Evolutionary conservation across 1,140 invertebrate species (phyloP).

Genomic region (Saccostrea echinata): DNA sequence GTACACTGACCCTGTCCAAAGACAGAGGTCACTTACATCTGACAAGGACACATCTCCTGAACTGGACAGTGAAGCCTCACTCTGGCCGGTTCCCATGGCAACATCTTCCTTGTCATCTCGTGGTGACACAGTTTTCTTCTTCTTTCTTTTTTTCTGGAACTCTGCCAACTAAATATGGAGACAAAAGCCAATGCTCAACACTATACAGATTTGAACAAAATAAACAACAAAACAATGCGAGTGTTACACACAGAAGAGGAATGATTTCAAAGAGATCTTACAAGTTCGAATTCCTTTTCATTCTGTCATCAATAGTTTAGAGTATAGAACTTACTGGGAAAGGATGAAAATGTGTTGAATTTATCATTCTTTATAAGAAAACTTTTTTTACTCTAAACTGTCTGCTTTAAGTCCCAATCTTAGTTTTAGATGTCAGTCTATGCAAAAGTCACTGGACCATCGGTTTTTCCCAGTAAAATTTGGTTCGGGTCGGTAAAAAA

Average conservation of each 20-base stretch:
- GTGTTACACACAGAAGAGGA: not conserved
- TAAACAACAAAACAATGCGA: no score
- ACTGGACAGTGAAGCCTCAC: slow-evolving; percentile 44
- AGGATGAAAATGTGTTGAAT: no score
- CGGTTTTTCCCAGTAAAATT: no score
- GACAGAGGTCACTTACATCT: slow-evolving; percentile 41
- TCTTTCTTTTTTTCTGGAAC: slow-evolving; percentile 70
- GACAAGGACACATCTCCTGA: slow-evolving; percentile 53
- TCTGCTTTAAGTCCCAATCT: no score
- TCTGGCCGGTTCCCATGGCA: slow-evolving; percentile 4
- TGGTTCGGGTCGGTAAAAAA: no score
- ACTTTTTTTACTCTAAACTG: no score
- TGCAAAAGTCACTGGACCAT: no score
- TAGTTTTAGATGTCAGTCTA: no score
- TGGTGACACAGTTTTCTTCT: slow-evolving; percentile 56
- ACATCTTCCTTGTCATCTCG: not conserved
- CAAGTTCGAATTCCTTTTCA: no score
- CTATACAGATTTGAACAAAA: slow-evolving; percentile 23
- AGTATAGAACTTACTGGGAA: no score
- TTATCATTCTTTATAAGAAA: no score
- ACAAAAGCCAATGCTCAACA: not conserved
- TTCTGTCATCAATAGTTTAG: no score
- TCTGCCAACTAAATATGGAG: slow-evolving; percentile 67
- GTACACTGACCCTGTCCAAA: not conserved
- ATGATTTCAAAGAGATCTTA: not conserved